These are phyloP conservation scores for Chondrosia reniformis DNA, from an alignment of 37 sponge, comb jelly and placozoan species.

Conservation along the genomic window DNA sequence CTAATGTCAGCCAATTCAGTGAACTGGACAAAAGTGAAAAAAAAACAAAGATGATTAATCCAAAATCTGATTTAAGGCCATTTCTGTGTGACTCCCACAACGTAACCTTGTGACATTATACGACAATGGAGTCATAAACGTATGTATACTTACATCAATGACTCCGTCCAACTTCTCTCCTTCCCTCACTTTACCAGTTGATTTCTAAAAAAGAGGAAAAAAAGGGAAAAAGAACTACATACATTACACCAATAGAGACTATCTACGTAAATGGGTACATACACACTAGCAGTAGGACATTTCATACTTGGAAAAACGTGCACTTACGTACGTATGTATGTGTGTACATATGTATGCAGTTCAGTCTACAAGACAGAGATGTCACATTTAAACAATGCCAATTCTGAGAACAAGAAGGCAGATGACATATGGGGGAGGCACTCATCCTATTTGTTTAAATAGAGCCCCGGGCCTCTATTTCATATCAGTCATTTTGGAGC, in stretches of 20 bases:
- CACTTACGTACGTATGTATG: not conserved
- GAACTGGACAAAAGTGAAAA: not conserved
- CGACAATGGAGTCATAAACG: not conserved
- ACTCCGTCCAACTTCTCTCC: conserved; percentile 74
- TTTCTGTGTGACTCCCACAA: not conserved
- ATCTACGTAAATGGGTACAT: too few relatives aligned
- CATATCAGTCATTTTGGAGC: too few relatives aligned
- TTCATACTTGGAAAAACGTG: not conserved
- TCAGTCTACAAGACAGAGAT: too few relatives aligned
- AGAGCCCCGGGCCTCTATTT: too few relatives aligned
- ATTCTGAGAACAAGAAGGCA: too few relatives aligned
- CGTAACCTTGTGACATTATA: not conserved
- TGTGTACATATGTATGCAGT: not conserved
- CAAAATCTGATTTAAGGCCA: not conserved
- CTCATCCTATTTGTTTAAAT: too few relatives aligned
- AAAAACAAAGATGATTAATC: not conserved
- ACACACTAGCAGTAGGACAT: too few relatives aligned
- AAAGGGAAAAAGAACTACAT: not conserved
- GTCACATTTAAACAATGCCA: too few relatives aligned
- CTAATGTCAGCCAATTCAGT: not conserved
- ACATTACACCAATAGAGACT: not conserved
- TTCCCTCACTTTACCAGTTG: conserved; percentile 63
- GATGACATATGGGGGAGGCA: too few relatives aligned
- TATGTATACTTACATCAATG: conserved; percentile 51
- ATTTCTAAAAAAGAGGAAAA: conserved; percentile 28